Conservation (phyloP, 1,140 invertebrate genomes). For the Cotesia glomerata region DNA sequence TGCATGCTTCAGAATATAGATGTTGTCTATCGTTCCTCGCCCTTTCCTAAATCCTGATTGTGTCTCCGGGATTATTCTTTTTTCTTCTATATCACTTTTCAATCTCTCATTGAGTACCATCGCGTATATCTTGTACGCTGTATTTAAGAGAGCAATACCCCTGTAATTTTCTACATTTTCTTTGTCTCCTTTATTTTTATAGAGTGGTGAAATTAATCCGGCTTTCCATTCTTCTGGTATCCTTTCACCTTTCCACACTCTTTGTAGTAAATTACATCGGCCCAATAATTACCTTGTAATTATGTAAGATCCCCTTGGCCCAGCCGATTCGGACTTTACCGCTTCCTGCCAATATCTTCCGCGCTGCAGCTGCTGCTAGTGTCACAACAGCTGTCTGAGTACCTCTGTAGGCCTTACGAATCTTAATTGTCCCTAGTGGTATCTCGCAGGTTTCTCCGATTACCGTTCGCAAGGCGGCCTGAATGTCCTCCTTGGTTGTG, state of each 20-base stretch:
- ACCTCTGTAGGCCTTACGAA: too few relatives aligned
- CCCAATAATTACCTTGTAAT: too few relatives aligned
- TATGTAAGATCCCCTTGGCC: too few relatives aligned
- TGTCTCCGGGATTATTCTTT: constrained; percentile 18
- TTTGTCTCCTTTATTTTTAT: constrained; percentile 41
- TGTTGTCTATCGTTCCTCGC: constrained; percentile 28
- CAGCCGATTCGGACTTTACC: too few relatives aligned
- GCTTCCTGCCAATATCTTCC: too few relatives aligned
- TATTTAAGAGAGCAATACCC: constrained; percentile 32
- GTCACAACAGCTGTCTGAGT: too few relatives aligned
- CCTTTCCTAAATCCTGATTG: constrained; percentile 30
- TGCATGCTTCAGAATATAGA: constrained; percentile 26
- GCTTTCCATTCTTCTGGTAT: constrained; percentile 39
- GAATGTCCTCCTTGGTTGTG: too few relatives aligned
- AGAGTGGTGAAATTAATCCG: constrained; percentile 32
- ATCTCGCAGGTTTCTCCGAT: too few relatives aligned
- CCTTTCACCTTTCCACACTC: constrained; percentile 21
- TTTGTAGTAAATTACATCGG: constrained; percentile 1
- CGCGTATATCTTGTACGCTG: constrained; percentile 25
- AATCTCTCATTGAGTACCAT: constrained; percentile 12
- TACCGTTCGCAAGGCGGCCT: too few relatives aligned
- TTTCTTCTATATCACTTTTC: constrained; percentile 17
- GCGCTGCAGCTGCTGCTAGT: too few relatives aligned
- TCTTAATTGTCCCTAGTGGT: too few relatives aligned
- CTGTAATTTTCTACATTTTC: constrained; percentile 38